Evolutionary conservation across 2,888 invertebrate genomes (phyloP), one percentile per base, ranked within the genome.

Genomic region (Campopleginae sp.): DNA sequence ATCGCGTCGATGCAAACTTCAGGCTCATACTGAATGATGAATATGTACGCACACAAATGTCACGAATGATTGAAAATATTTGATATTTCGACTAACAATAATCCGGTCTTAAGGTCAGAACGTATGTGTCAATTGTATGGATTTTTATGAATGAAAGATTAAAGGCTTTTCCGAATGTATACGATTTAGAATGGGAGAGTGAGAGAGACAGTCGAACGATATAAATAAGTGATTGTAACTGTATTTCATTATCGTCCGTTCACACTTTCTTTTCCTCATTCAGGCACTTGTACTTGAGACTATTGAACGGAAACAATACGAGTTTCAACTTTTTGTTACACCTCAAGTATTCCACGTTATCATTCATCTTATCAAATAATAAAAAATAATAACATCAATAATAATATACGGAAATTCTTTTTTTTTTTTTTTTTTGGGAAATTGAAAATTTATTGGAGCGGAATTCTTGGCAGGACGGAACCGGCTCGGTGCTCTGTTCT

Each of bases 231-330:
- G 76, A 84, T 79, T 87, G 76, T 86, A 84, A 76, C 72, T 82
- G 61, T 86, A 85, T 82, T 80, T 81, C 81, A 86, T 75, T 80
- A 85, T 84, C 76, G 77, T 86, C 70, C 74, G 80, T 84, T 84
- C 70, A 68, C 80, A 80, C 51, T 84, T 66, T 74, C 72, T 80
- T 70, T 42, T 78, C 65, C 10, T 44, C 48, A 27, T 86, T 77
- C 77, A 84, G 86, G 86, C 86, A 87, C 82, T 86, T 87, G 86
- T 87, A 86, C 86, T 87, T 84, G 82, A 79, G 82, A 66, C 63
- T 72, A 74, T 84, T 77, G 61, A 72, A 44, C 70, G 65, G 33
- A 68, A 66, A 80, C 33, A 42, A 75, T 23, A 31, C 42, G 68
- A 58, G 61, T 77, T 74, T 80, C 31, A 19, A 46, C 61, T 63